These are phyloP conservation scores for Brassicogethes aeneus DNA, from an alignment of 2,888 invertebrate species.

Conservation along the genomic window DNA sequence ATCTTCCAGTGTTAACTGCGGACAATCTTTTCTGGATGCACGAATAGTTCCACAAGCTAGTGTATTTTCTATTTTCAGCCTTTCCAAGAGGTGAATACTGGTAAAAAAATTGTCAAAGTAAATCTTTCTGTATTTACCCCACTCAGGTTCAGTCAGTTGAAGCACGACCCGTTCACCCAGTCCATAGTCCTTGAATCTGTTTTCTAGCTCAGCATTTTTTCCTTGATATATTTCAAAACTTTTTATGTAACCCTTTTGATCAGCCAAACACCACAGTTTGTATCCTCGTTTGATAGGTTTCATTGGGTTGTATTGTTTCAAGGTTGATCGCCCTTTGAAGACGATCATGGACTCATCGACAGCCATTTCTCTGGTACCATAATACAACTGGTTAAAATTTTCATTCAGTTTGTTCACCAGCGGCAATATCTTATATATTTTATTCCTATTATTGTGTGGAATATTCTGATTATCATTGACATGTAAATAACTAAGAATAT, in stretches of 20 bases:
- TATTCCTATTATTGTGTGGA: conserved; percentile 10
- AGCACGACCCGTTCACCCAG: conserved; percentile 20
- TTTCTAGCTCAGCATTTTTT: conserved; percentile 14
- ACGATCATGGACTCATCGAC: conserved; percentile 16
- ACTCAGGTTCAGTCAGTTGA: conserved; percentile 12
- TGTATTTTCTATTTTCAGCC: conserved; percentile 12
- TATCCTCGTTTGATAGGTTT: conserved; percentile 21
- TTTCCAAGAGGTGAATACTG: conserved; percentile 13
- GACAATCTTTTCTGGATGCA: conserved; percentile 4
- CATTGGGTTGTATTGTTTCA: conserved; percentile 20
- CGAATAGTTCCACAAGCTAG: conserved; percentile 15
- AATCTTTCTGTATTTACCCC: no score
- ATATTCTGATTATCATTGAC: conserved; percentile 10
- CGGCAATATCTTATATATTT: conserved; percentile 10
- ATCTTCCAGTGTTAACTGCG: not conserved
- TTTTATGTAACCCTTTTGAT: conserved; percentile 15
- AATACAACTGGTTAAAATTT: conserved; percentile 6
- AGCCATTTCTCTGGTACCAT: conserved; percentile 9
- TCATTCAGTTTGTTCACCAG: conserved; percentile 7
- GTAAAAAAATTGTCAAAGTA: conserved; percentile 18
- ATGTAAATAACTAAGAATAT: conserved; percentile 10
- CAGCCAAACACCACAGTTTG: conserved; percentile 17
- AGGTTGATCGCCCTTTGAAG: conserved; percentile 15
- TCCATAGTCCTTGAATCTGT: conserved; percentile 15
- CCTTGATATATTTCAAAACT: conserved; percentile 21